Conservation (phyloP, 1,140 invertebrate genomes). For the Nasonia vitripennis region DNA sequence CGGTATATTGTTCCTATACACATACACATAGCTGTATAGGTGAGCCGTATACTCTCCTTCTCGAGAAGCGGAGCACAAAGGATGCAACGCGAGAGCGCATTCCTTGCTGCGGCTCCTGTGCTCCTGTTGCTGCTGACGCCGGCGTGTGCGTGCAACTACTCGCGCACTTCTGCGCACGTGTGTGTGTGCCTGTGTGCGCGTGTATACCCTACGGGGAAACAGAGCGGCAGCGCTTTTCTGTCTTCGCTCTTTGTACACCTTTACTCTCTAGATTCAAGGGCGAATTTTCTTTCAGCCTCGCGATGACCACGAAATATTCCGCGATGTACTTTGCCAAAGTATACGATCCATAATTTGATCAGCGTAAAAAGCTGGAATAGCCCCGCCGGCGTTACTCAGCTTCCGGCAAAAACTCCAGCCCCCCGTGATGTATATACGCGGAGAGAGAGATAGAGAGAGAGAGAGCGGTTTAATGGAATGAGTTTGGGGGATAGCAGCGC, state of each 20-base stretch:
- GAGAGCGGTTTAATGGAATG: constrained; percentile 33
- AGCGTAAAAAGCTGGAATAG: no score
- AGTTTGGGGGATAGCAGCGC: neutral
- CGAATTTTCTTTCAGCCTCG: neutral
- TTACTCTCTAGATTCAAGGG: neutral
- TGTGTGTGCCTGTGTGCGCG: no score
- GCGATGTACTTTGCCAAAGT: no score
- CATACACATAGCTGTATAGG: neutral
- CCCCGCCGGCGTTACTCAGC: no score
- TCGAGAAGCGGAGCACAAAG: constrained; percentile 51
- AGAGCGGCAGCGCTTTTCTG: neutral
- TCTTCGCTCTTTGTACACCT: neutral
- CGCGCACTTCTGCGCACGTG: no score
- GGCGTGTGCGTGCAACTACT: neutral
- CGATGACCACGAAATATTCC: neutral
- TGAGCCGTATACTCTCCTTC: neutral
- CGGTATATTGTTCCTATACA: constrained; percentile 6
- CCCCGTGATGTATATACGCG: neutral
- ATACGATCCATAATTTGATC: no score
- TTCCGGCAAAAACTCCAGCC: neutral
- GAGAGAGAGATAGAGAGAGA: neutral
- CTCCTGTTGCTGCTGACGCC: neutral
- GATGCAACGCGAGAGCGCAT: constrained; percentile 52
- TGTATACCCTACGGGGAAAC: neutral
- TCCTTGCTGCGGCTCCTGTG: constrained; percentile 25